These are phyloP conservation scores for Cladopsammia gracilis DNA, from an alignment of 64 coral and sea anemone species.

Conservation along the genomic window DNA sequence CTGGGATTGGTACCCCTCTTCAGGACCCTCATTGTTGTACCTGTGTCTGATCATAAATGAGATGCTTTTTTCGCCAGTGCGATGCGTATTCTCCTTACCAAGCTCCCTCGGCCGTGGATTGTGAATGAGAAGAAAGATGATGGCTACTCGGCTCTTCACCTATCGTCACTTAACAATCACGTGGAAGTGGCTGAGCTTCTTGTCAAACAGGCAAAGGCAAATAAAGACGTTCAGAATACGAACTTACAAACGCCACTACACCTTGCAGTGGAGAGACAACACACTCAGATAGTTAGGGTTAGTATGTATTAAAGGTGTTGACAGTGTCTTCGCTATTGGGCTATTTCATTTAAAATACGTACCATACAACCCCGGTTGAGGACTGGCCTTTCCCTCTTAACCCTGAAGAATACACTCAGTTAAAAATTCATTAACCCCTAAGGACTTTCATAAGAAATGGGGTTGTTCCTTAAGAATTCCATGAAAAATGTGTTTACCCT, in stretches of 20 bases:
- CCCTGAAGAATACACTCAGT: too few species aligned
- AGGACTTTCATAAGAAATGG: too few species aligned
- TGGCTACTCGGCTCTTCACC: slow-evolving; percentile 90
- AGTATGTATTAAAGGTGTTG: not conserved
- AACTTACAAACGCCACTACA: slow-evolving; percentile 98
- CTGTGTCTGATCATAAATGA: not conserved
- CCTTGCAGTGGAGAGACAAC: slow-evolving; percentile 97
- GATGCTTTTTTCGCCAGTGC: slow-evolving; percentile 65
- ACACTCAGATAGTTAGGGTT: slow-evolving; percentile 96
- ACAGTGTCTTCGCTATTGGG: too few species aligned
- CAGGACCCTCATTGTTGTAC: too few species aligned
- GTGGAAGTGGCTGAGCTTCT: slow-evolving; percentile 95
- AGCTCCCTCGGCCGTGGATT: slow-evolving; percentile 96
- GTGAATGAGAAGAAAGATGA: slow-evolving; percentile 99
- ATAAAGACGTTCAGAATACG: slow-evolving; percentile 96
- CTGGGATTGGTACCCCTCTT: too few species aligned
- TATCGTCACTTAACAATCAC: slow-evolving; percentile 96
- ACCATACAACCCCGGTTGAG: too few species aligned
- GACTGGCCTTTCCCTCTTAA: too few species aligned
- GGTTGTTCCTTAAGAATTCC: too few species aligned
- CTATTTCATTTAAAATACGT: too few species aligned
- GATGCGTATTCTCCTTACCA: slow-evolving; percentile 92
- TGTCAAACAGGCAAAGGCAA: slow-evolving; percentile 96
- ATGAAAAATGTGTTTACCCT: too few species aligned
- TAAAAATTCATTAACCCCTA: too few species aligned